Base-by-base conservation (phyloP, 2,113 vertebrate genomes). In the Notechis scutatus region DNA sequence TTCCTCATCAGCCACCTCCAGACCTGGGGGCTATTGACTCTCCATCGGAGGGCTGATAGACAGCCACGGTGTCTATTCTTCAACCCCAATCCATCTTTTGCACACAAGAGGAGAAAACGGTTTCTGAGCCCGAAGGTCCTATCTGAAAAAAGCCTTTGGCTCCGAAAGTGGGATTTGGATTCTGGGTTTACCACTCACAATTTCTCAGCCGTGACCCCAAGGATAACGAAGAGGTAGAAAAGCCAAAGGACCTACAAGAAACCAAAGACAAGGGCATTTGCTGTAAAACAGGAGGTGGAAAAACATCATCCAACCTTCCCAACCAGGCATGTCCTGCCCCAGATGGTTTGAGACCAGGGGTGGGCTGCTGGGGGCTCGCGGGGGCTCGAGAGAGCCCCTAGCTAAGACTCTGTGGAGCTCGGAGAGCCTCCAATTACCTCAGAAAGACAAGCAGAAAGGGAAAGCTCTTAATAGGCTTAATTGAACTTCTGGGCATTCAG, bases 211-310 rank as follows among this genome's bases (percentile, higher is more conserved):
- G 98, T 98, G 93, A 98, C 97, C 0, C 97, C 97, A 0, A 98
- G 98, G 89, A 98, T 96, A 93, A 98, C 39, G 74, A 98, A 99
- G 64, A 99, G 97, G 94, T 98, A 98, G 14, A 98, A 93, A 3
- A 99, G 97, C 98, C 98, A 99, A 52, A 98, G 26, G 26, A 92
- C 97, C 98, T 98, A 95, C 0, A 3, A 61, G 64, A 94, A 90
- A 81, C 5, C 88, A 12, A 94, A 6, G 56, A 7, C 0, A 29
- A 45, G 12, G 34, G 34, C 15, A 7, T 74, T 74, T 20, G n/a
- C n/a, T 34, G n/a, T 18, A 29, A n/a, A 88, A n/a, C 2, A 21
- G 26, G 29, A 55, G 3, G 55, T 23, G 18, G 39, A 39, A 55
- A 64, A 34, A 74, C n/a, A 20, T 5, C 15, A 74, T 34, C 69